phyloP scores from a whole-genome alignment of 2,797 vertebrate species.

The Tangara arthus region DNA sequence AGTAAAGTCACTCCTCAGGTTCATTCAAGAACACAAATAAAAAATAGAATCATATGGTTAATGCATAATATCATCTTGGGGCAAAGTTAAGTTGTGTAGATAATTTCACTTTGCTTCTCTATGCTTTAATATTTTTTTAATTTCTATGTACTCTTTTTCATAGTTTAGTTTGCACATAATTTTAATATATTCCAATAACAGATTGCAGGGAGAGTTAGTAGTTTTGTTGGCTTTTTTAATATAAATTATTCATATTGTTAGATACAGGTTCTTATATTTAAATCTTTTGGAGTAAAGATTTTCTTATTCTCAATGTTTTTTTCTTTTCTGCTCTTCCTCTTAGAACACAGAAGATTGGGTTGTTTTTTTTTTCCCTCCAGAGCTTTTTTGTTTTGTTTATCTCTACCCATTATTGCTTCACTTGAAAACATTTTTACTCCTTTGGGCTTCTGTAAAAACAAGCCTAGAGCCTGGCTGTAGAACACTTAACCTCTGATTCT shows the following conservation, averaged over 20 bases:
- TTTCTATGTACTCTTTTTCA: background rate
- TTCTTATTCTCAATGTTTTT: background rate
- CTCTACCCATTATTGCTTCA: background rate
- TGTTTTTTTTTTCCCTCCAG: background rate
- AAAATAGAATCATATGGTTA: background rate
- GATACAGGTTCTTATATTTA: background rate
- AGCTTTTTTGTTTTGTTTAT: background rate
- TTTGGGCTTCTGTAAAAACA: slow-evolving; percentile 9
- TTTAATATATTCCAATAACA: background rate
- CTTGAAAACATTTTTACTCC: background rate
- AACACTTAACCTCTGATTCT: slow-evolving; percentile 40
- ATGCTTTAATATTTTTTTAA: background rate
- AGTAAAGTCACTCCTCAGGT: background rate
- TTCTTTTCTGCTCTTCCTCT: background rate
- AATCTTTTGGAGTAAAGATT: background rate
- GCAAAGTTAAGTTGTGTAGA: background rate
- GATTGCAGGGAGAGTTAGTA: background rate
- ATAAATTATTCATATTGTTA: background rate
- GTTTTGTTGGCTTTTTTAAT: background rate
- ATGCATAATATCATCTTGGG: background rate
- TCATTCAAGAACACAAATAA: background rate
- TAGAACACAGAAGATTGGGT: background rate
- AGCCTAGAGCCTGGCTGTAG: background rate
- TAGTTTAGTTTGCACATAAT: background rate
- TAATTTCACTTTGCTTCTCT: background rate